Percentiles rank a stretch among this genome's conserved stretches.
Evolutionary conservation across 2,888 invertebrate genomes (phyloP).

Genomic region (Cactoblastis cactorum): DNA sequence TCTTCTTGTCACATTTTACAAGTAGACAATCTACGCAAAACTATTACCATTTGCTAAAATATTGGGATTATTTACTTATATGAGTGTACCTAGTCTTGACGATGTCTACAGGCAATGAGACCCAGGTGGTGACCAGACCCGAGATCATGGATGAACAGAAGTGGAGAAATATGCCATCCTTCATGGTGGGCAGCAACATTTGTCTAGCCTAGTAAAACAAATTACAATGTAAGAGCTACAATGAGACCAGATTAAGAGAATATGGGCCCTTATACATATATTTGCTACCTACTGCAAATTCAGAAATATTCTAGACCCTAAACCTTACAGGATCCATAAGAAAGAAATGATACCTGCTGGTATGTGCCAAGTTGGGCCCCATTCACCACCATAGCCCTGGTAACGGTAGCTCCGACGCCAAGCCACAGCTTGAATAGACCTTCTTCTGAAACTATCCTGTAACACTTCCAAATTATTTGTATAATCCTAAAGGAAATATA

Average conservation of each 20-base stretch:
- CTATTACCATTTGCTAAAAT: too few species aligned
- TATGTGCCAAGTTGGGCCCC: conserved; percentile 97
- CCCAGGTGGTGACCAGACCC: conserved; percentile 94
- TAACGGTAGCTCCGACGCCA: conserved; percentile 89
- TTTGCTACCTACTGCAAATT: too few species aligned
- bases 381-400: conserved; percentile 97
- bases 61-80: not conserved
- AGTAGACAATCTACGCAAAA: too few species aligned
- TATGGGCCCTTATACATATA: too few species aligned
- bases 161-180: conserved; percentile 89
- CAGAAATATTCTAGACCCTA: too few species aligned
- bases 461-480: not conserved
- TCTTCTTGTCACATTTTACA: too few species aligned
- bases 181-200: conserved; percentile 74
- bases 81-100: conserved; percentile 86
- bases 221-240: too few species aligned
- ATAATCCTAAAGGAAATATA: too few species aligned
- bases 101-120: conserved; percentile 99
- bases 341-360: conserved; percentile 83
- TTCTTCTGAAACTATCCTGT: conserved; percentile 48
- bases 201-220: not conserved
- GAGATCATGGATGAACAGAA: conserved; percentile 96
- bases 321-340: too few species aligned
- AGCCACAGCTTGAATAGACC: conserved; percentile 91
- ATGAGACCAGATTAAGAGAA: too few species aligned